phyloP scores from a whole-genome alignment of 2,113 vertebrate species.

The Melanocharis versteri region DNA sequence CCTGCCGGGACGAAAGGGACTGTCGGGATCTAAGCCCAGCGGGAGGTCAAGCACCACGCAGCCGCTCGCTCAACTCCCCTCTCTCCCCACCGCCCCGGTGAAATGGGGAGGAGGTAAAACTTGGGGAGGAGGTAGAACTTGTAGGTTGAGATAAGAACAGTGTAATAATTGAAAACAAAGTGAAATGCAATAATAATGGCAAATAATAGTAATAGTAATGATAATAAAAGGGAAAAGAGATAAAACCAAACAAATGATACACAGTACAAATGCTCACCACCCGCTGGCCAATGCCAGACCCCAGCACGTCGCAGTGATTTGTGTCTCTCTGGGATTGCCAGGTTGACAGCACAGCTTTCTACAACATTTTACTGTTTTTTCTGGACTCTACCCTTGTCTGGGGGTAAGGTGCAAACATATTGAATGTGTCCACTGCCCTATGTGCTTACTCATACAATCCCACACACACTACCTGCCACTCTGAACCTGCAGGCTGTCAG shows the following conservation, averaged over 20 bases:
- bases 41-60: not conserved
- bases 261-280: not conserved
- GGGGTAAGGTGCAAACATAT: not conserved
- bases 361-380: not conserved
- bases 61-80: too few species aligned
- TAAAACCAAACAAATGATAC: not conserved
- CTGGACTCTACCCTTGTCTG: not conserved
- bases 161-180: not conserved
- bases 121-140: not conserved
- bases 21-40: not conserved
- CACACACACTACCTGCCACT: not conserved
- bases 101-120: not conserved
- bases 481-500: not conserved
- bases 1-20: rapidly evolving
- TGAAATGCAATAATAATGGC: not conserved
- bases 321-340: not conserved
- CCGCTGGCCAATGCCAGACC: not conserved
- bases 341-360: not conserved
- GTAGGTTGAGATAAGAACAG: not conserved
- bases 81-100: not conserved
- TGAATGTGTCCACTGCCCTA: not conserved
- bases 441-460: not conserved
- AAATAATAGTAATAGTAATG: not conserved
- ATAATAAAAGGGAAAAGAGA: not conserved
- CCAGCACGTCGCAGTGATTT: not conserved